These are phyloP conservation scores for Flexamia atlantica DNA, from an alignment of 2,888 invertebrate genomes.

Conservation along the genomic window DNA sequence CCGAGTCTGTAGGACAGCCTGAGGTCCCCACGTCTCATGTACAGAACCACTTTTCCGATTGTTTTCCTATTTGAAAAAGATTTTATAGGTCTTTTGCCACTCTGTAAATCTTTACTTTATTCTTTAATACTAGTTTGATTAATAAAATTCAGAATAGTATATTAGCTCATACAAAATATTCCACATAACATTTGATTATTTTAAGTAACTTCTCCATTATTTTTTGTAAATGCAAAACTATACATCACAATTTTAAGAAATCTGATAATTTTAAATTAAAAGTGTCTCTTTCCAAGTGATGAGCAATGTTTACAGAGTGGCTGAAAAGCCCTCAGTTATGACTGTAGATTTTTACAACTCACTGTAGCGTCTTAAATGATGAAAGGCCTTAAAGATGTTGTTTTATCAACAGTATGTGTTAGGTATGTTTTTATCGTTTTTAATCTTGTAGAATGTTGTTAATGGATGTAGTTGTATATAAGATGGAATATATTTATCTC, in stretches of 20 bases:
- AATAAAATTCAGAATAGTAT: too few relatives aligned
- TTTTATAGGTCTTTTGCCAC: conserved; percentile 26
- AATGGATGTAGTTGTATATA: conserved; percentile 43
- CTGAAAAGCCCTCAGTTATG: neutral
- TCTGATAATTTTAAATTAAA: neutral
- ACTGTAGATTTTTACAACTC: neutral
- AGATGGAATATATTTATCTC: conserved; percentile 51
- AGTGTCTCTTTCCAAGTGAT: too few relatives aligned
- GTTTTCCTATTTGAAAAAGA: conserved; percentile 59
- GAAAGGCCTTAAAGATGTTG: conserved; percentile 27
- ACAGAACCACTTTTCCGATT: conserved; percentile 58
- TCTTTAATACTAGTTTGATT: too few relatives aligned
- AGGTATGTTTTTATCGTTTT: conserved; percentile 36
- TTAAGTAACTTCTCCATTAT: too few relatives aligned
- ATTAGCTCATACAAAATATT: too few relatives aligned
- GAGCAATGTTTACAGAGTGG: conserved; percentile 19
- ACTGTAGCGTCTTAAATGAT: neutral
- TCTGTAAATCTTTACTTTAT: conserved; percentile 32
- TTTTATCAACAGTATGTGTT: conserved; percentile 17
- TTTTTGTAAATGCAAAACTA: too few relatives aligned
- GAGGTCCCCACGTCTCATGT: conserved; percentile 53
- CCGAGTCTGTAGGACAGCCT: conserved; percentile 24
- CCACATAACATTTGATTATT: too few relatives aligned
- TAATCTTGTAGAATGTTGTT: neutral
- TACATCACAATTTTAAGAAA: too few relatives aligned